Base-by-base conservation (phyloP, 1,140 invertebrate species). In the Drosophila ficusphila region DNA sequence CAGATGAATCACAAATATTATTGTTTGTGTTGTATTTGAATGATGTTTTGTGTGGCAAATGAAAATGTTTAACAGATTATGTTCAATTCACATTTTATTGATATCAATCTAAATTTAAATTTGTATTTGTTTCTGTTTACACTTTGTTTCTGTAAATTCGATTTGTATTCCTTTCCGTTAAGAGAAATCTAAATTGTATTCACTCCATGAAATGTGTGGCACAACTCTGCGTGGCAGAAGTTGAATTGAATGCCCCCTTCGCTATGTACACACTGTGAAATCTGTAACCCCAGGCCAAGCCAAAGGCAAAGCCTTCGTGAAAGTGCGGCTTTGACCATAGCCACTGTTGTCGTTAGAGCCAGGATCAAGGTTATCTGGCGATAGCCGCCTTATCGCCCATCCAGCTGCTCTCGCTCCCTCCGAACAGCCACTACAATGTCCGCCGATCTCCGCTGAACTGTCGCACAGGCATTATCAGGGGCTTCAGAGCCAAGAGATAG, bases 351-450 rank as follows among this genome's bases (percentile, higher is more conserved):
- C 64, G 64, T 68, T 61, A 67, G 64, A 69, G 61, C 61, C 76
- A 85, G 81, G 82, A 85, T 86, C 81, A 85, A 85, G 81, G 81
- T 85, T 76, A 85, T 76, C 72, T 62, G 46, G 42, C 31, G 61
- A 67, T 60, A 56, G 29, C 44, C 9, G 49, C 31, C 58, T 74
- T 73, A 74, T 73, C 69, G 34, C 57, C 31, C 54, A 48, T 38
- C 41, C 34, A 29, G 16, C 25, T 31, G 25, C 46, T 41, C 34
- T 19, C 53, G 57, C 68, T 31, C n/a, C 16, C 7, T 27, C 46
- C n/a, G 18, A 12, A 39, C 25, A 53, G 33, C 41, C 33, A 71
- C 49, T 57, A 67, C 62, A 31, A 52, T 33, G 42, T 41, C 42
- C 41, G 23, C 12, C 11, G 53, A 44, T 18, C 53, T 5, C 34